Conservation (phyloP, 2,113 vertebrate genomes). For the Notothenia coriiceps region DNA sequence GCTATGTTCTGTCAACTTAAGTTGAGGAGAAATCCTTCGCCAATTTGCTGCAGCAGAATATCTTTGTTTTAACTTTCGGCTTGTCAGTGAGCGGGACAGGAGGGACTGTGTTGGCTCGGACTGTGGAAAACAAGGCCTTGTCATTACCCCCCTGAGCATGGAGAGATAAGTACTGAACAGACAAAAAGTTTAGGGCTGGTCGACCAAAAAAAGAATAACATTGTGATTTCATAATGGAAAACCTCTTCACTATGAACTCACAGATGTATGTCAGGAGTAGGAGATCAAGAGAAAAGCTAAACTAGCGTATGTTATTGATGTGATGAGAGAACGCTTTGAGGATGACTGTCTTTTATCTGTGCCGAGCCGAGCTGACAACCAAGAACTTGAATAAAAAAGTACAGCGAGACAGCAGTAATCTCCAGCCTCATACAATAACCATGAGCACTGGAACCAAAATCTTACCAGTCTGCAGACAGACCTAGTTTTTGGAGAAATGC, state of each 20-base stretch:
- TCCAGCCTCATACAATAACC: slow-evolving; percentile 69
- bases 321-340: slow-evolving; percentile 73
- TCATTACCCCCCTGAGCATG: slow-evolving; percentile 10
- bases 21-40: slow-evolving; percentile 13
- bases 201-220: slow-evolving; percentile 45
- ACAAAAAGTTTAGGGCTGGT: slow-evolving; percentile 49
- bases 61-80: slow-evolving; percentile 58
- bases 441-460: slow-evolving; percentile 56
- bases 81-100: slow-evolving; percentile 53
- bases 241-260: slow-evolving; percentile 47
- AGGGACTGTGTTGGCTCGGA: slow-evolving; percentile 53
- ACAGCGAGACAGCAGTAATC: slow-evolving; percentile 63
- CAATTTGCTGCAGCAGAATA: slow-evolving; percentile 19
- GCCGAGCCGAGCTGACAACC: slow-evolving; percentile 68
- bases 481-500: slow-evolving; percentile 57
- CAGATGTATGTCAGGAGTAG: slow-evolving; percentile 60
- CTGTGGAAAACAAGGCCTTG: slow-evolving; percentile 73
- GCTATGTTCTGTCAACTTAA: slow-evolving; percentile 41
- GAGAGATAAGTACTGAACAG: slow-evolving; percentile 65
- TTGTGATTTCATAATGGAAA: slow-evolving; percentile 71
- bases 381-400: slow-evolving; percentile 62
- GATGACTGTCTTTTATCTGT: slow-evolving; percentile 77
- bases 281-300: slow-evolving; percentile 46
- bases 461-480: slow-evolving; percentile 50
- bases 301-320: slow-evolving; percentile 63